Base-by-base conservation (phyloP, 2,797 vertebrate species). In the Myotis myotis region DNA sequence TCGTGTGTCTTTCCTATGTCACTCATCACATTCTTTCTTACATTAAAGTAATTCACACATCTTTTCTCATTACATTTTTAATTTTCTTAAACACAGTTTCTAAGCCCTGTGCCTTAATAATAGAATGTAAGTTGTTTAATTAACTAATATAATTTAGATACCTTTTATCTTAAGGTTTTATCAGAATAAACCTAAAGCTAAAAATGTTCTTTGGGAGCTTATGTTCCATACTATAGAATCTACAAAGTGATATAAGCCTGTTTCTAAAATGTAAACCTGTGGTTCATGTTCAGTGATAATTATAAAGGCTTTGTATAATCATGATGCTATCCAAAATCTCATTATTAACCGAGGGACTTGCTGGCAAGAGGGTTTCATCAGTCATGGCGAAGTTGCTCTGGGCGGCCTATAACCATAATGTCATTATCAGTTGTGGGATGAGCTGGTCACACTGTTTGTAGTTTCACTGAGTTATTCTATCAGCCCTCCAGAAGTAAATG, bases 401-500 rank as follows among this genome's bases (percentile, higher is more conserved):
- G 82, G 89, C 89, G 85, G 92, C 78, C 89, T 70, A 0, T 16
- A 90, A 51, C 71, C 36, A 66, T 84, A 72, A 64, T 47, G 51
- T 82, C 78, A 76, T 86, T 89, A 91, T 91, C 89, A 62, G 38
- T 28, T 36, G 57, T 12, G 23, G 38, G 78, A 78, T 71, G 1
- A 36, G 70, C 71, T 81, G 68, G 84, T 70, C 72, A 62, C 78
- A 74, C 60, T 41, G n/a, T 90, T 79, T 85, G 71, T 30, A 84
- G 94, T 85, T 62, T 89, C 41, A 49, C 47, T 5, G 30, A 62
- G 0, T 0, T 74, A 70, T 96, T 90, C 57, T 78, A 91, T 93
- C 87, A 95, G 64, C 90, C 66, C 28, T 91, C 70, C 20, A 64
- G 84, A 95, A 91, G 82, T 64, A 64, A 95, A 78, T 68, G 94